phyloP scores from a whole-genome alignment of 1,140 invertebrate genomes.

The Dinothrombium tinctorium region DNA sequence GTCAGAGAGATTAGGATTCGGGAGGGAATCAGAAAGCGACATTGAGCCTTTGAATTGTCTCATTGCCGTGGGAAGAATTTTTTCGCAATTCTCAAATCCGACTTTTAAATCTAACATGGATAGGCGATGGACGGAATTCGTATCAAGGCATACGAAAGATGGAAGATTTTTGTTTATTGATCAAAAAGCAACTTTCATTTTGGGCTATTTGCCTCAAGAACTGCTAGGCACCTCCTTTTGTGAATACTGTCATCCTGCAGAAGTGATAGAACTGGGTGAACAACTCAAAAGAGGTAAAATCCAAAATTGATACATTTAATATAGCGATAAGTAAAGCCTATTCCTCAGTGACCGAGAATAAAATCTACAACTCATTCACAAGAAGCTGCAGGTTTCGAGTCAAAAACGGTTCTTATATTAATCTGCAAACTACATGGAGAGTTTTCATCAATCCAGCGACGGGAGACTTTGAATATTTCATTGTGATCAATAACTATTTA shows the following conservation, averaged over 20 bases:
- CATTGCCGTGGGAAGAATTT: conserved; percentile 22
- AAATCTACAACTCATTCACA: not conserved
- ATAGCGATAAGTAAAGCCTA: too few relatives aligned
- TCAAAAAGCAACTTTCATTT: conserved; percentile 56
- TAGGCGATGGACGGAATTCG: conserved; percentile 32
- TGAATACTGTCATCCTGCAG: conserved; percentile 68
- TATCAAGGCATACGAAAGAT: conserved; percentile 31
- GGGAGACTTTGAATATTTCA: conserved; percentile 64
- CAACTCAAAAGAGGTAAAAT: too few relatives aligned
- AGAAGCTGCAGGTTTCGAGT: conserved; percentile 47
- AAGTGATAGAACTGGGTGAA: conserved; percentile 51
- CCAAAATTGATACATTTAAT: too few relatives aligned
- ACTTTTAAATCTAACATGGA: conserved; percentile 37
- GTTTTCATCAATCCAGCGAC: conserved; percentile 76
- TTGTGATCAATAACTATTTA: conserved; percentile 44
- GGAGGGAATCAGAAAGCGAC: conserved; percentile 39
- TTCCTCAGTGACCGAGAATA: too few relatives aligned
- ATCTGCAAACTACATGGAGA: conserved; percentile 55
- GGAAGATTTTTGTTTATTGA: conserved; percentile 36
- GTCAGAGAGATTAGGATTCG: conserved; percentile 36
- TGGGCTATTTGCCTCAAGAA: conserved; percentile 79
- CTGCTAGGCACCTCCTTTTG: conserved; percentile 73
- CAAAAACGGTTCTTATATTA: conserved; percentile 45
- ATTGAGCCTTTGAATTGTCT: conserved; percentile 42
- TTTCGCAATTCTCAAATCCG: conserved; percentile 12